Evolutionary conservation across 2,113 vertebrate genomes (phyloP), one percentile per base, ranked within the genome.

Genomic region (Boulengeromyrus knoepffleri): DNA sequence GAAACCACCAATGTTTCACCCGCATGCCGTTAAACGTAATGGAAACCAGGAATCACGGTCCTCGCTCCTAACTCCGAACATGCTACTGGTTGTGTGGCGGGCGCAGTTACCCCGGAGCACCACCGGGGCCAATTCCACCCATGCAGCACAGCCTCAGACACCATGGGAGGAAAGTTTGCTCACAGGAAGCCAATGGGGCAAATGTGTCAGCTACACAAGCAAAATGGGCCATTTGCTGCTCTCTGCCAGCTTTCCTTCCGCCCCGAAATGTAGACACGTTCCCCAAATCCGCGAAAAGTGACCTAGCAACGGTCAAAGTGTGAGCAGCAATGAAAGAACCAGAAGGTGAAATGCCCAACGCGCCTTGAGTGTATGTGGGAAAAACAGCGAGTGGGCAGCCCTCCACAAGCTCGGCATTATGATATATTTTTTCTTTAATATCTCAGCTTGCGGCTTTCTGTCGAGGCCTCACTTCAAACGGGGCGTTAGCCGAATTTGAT

Each of bases 401-500:
- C 74, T 83, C 46, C 31, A 84, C 24, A 89, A 53, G 27, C 46
- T 89, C 36, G 5, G 7, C 56, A 15, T 88, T 88, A 31, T 8
- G 21, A 84, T 39, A 56, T 83, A 45, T 83, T 15, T 56, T 45
- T 84, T 4, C n/a, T 70, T 31, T 66, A 66, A 53, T 89, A 52
- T 62, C 50, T 85, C 24, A 50, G 21, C 52, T 24, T 56, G 80
- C n/a, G 80, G 80, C 80, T 85, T 89, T 89, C 39, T 53, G 12
- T 17, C 17, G 15, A 19, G 31, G 36, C 84, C 52, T 56, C 58
- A 46, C 52, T 58, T 85, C 77, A 42, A 85, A 47, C 39, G 17
- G 42, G 39, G 80, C 52, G 89, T 62, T 31, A 85, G 89, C 77
- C 39, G n/a, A 89, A 89, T 56, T 85, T 85, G 89, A 62, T 89